Percentiles rank a stretch among this genome's conserved stretches.
Evolutionary conservation across 1,140 invertebrate species (phyloP).

Genomic region (Megalonaias nervosa): DNA sequence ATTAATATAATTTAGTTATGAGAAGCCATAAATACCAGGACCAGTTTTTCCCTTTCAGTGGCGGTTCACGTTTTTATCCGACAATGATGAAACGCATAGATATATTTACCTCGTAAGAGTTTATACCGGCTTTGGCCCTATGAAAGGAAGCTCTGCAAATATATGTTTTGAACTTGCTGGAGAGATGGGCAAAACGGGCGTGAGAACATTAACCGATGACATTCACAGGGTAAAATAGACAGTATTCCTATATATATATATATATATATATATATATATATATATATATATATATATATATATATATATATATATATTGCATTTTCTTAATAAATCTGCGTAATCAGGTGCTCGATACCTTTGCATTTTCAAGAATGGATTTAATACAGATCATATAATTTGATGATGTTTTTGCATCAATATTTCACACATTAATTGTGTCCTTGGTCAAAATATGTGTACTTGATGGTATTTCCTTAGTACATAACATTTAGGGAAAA

Average conservation of each 20-base stretch:
- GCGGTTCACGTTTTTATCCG: slow-evolving; percentile 23
- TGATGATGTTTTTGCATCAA: not conserved
- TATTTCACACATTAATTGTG: not conserved
- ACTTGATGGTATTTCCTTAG: too few relatives aligned
- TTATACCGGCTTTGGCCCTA: slow-evolving; percentile 39
- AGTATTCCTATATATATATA: not conserved
- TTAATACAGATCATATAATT: not conserved
- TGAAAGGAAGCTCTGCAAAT: slow-evolving; percentile 36
- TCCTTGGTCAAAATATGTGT: too few relatives aligned
- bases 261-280: not conserved
- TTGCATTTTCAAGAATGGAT: not conserved
- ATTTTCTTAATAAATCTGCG: not conserved
- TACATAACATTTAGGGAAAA: too few relatives aligned
- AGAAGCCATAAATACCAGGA: too few relatives aligned
- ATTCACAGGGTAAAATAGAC: slow-evolving; percentile 29
- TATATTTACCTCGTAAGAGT: slow-evolving; percentile 42
- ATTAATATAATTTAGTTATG: too few relatives aligned
- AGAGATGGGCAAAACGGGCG: slow-evolving; percentile 36
- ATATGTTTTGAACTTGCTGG: slow-evolving; percentile 43
- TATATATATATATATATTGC: not conserved
- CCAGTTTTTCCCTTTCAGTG: slow-evolving; percentile 31
- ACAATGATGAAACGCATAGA: slow-evolving; percentile 40
- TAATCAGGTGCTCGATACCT: not conserved
- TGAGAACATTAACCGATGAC: slow-evolving; percentile 39
- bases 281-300: not conserved